Base-by-base conservation (phyloP, 2,113 vertebrate genomes). In the Cebus imitator region DNA sequence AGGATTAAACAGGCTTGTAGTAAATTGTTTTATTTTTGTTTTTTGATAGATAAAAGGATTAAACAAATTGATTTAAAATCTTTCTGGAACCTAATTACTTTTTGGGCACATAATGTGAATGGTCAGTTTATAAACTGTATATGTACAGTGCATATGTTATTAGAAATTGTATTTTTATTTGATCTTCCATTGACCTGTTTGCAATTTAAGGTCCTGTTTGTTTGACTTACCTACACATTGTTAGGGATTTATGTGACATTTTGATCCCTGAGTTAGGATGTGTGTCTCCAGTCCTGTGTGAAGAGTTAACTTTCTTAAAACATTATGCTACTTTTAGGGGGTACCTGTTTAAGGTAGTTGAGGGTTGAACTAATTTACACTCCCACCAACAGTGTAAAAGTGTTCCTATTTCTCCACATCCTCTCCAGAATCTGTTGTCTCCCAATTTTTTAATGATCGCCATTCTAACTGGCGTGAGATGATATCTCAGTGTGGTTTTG, bases 141-240 rank as follows among this genome's bases (percentile, higher is more conserved):
- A 11, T 52, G 55, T 87, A 17, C 48, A 11, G 27, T 58, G 27
- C 72, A 23, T 7, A 1, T 48, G 4, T 30, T 91, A 2, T 86
- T 87, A 64, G 37, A 94, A 91, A 17, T 89, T 27, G 8, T 88
- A 88, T 75, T 97, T 93, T 79, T 93, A 70, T 37, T 57, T 90
- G 27, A 75, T 80, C 25, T 14, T 87, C 35, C 14, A 52, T 48
- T 80, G 7, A 75, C 14, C 11, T 75, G 10, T 70, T 80, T 81
- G 72, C 4, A 6, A 25, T 90, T 97, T 97, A 92, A 95, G 70
- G 43, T 76, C 17, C 37, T 75, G 52, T 87, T 93, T 75, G 3
- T 95, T 88, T 92, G 48, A 37, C 16, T n/a, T 75, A 13, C 30
- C 6, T 83, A 96, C 45, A 57, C 27, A 20, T 25, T 70, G 52